Evolutionary conservation across 2,113 vertebrate species (phyloP).

Genomic region (Burhinus oedicnemus): DNA sequence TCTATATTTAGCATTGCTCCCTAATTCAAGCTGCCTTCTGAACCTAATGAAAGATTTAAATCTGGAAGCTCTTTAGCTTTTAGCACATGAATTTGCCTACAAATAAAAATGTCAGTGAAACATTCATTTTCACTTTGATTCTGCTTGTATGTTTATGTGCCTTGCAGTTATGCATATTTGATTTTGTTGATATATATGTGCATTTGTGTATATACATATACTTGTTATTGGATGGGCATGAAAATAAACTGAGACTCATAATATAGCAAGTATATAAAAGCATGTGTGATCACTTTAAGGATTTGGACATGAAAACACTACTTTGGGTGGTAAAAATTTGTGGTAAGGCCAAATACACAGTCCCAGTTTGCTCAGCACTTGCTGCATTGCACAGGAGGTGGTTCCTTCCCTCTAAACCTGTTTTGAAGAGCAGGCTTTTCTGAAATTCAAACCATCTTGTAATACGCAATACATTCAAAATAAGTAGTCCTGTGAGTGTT

Average conservation of each 20-base stretch:
- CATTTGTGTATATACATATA: neutral
- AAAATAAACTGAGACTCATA: neutral
- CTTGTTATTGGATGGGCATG: neutral
- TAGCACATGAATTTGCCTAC: slow-evolving; percentile 33
- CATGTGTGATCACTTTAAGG: neutral
- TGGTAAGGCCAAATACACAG: neutral
- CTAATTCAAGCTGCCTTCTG: slow-evolving; percentile 21
- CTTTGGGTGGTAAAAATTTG: neutral
- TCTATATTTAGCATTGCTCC: slow-evolving; percentile 49
- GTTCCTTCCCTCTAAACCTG: neutral
- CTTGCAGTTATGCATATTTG: neutral
- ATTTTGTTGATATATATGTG: neutral
- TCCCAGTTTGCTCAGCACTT: accelerated
- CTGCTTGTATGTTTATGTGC: neutral
- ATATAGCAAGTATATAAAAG: neutral
- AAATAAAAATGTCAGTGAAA: slow-evolving; percentile 46
- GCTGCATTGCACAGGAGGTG: neutral
- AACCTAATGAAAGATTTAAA: slow-evolving; percentile 73
- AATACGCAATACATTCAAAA: accelerated
- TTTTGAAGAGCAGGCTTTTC: neutral
- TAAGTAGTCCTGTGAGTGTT: neutral
- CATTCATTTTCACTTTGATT: neutral
- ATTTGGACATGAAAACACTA: neutral
- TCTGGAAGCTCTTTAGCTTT: slow-evolving; percentile 56
- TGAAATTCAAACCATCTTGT: neutral